Percentiles rank a stretch among this genome's conserved stretches.
Evolutionary conservation across 1,140 invertebrate species (phyloP).

Genomic region (Brachionus paranguensis): DNA sequence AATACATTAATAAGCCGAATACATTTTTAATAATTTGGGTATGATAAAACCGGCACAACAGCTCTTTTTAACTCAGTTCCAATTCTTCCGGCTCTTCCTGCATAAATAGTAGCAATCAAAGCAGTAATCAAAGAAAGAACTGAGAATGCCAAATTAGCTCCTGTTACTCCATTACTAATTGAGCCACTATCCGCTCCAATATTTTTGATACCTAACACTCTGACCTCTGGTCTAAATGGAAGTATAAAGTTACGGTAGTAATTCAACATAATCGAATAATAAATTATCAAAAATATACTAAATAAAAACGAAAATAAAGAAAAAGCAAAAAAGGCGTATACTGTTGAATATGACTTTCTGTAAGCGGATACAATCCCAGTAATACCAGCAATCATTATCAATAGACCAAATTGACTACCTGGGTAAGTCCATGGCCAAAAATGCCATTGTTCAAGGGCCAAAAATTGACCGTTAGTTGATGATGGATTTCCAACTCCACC

Average conservation of each 20-base stretch:
- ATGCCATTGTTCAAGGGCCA: background rate
- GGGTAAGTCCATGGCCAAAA: constrained; percentile 24
- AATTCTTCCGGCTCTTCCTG: background rate
- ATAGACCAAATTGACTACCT: background rate
- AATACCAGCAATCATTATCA: background rate
- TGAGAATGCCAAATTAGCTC: background rate
- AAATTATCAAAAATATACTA: constrained; percentile 17
- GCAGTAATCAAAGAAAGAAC: background rate
- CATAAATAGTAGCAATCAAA: background rate
- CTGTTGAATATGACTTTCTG: background rate
- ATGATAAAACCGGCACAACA: background rate
- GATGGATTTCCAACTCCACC: background rate
- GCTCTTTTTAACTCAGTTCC: background rate
- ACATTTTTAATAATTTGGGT: background rate
- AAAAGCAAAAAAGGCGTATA: constrained; percentile 17
- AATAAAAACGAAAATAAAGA: constrained; percentile 12
- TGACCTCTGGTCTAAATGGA: background rate
- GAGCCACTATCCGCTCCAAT: background rate
- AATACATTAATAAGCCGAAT: background rate
- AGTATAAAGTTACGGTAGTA: background rate
- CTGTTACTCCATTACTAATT: background rate
- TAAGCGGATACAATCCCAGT: background rate
- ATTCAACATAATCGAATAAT: constrained; percentile 26
- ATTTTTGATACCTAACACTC: background rate
- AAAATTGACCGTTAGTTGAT: background rate